Evolutionary conservation across 2,113 vertebrate genomes (phyloP).

Genomic region (Ochotona princeps): DNA sequence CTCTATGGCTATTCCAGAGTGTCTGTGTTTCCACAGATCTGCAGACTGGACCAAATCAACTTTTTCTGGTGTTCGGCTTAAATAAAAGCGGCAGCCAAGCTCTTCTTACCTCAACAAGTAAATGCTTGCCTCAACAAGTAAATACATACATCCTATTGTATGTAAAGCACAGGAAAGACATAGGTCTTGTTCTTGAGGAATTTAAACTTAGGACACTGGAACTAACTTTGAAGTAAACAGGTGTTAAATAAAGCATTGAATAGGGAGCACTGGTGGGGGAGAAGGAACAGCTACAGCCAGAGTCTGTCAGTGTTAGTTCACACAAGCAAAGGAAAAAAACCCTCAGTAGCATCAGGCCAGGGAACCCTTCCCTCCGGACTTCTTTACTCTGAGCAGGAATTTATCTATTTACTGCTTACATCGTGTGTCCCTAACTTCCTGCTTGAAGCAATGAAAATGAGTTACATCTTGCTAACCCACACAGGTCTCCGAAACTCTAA

Average conservation of each 20-base stretch:
- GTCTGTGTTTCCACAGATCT: conserved; percentile 50
- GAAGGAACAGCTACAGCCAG: neutral
- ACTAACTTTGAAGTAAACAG: neutral
- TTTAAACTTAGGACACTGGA: conserved; percentile 30
- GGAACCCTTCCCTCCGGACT: neutral
- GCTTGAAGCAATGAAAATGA: neutral
- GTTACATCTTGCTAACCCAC: neutral
- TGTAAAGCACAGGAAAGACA: conserved; percentile 42
- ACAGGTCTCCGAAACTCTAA: neutral
- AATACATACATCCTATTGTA: conserved; percentile 41
- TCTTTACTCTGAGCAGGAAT: neutral
- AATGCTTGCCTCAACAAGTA: conserved; percentile 46
- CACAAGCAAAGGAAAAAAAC: neutral
- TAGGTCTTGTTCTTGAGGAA: conserved; percentile 50
- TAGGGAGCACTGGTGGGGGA: neutral
- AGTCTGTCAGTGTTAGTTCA: neutral
- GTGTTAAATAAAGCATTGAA: neutral
- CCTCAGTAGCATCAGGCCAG: neutral
- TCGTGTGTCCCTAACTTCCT: neutral
- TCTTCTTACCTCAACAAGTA: conserved; percentile 50
- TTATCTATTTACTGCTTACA: neutral
- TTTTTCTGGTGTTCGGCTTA: conserved; percentile 30
- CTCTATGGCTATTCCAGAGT: neutral
- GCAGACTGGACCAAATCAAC: conserved; percentile 53
- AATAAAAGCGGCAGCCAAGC: conserved; percentile 52